Evolutionary conservation across 2,888 invertebrate species (phyloP), one percentile per base, ranked within the genome.

Genomic region (Thalpophila matura): DNA sequence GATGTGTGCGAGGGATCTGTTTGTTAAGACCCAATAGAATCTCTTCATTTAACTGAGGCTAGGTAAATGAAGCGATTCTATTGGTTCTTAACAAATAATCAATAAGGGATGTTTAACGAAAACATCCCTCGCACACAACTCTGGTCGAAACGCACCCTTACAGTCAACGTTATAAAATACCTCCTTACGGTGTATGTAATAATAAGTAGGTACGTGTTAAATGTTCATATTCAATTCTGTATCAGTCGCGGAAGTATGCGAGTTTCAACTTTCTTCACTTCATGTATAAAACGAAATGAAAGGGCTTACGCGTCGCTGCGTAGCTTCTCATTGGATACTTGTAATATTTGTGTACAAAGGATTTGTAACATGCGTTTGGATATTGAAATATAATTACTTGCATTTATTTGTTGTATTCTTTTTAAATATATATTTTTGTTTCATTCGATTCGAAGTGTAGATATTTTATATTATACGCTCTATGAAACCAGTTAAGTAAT

Each of bases 241-340:
- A 31, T 38, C 33, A 57, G 37, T 27, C 29, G 29, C 29, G 31
- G 58, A 63, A 43, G 45, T 61, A 57, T 20, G 31, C 57, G 18
- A 63, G 51, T 63, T 65, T 79, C 76, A 71, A 67, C 67, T 79
- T 71, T 51, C 22, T 79, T 76, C 74, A 77, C 64, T 64, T 63
- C 35, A 49, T 74, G 54, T 69, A 31, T 56, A 58, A 53, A 68
- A 58, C 49, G 45, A 26, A 49, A 64, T 59, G 61, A 50, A 59
- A 66, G 56, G 58, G 80, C 66, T 58, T 38, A 53, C 46, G 59
- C 57, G 64, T 22, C 31, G 42, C 77, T 81, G 80, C 75, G 81
- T 80, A 79, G 80, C 77, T 81, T 77, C 77, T 61, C 29, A 46
- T 45, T 58, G 24, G n/a, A 38, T 35, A 69, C 29, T 50, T 70